Percentiles rank a stretch among this genome's conserved stretches.
phyloP scores from a whole-genome alignment of 2,113 vertebrate species.

The Blennius ocellaris region DNA sequence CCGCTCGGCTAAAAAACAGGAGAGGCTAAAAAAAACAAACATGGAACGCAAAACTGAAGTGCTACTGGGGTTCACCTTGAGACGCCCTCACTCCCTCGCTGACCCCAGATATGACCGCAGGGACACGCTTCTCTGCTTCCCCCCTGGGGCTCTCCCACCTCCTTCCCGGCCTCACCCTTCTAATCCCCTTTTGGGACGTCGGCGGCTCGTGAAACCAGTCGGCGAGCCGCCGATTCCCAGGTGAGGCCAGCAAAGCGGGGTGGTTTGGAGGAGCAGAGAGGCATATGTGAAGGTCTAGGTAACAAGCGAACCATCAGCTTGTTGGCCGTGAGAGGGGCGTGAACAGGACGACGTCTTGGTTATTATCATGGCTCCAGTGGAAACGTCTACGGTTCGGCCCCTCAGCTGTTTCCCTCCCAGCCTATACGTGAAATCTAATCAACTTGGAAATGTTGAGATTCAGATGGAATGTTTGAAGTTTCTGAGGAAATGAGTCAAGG shows the following conservation, averaged over 20 bases:
- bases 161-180: slow-evolving; percentile 31
- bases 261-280: slow-evolving; percentile 45
- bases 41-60: slow-evolving; percentile 83
- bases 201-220: slow-evolving; percentile 27
- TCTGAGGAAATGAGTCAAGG: slow-evolving; percentile 55
- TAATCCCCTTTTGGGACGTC: neutral
- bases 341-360: slow-evolving; percentile 58
- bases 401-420: slow-evolving; percentile 22
- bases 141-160: slow-evolving; percentile 70
- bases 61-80: slow-evolving; percentile 69
- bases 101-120: slow-evolving; percentile 44
- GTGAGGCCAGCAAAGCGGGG: neutral
- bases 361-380: slow-evolving; percentile 64
- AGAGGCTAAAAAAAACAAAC: slow-evolving; percentile 82
- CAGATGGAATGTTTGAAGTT: slow-evolving; percentile 80
- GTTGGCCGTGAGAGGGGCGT: slow-evolving; percentile 40
- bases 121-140: slow-evolving; percentile 48
- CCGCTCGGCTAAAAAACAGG: slow-evolving; percentile 87
- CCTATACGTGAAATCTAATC: slow-evolving; percentile 34
- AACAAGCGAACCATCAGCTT: slow-evolving; percentile 25
- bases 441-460: slow-evolving; percentile 45
- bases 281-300: slow-evolving; percentile 17
- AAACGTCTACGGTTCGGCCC: slow-evolving; percentile 48
- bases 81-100: slow-evolving; percentile 57
- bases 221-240: slow-evolving; percentile 24